Conservation (phyloP, 2,888 invertebrate species). For the Muscina levida region DNA sequence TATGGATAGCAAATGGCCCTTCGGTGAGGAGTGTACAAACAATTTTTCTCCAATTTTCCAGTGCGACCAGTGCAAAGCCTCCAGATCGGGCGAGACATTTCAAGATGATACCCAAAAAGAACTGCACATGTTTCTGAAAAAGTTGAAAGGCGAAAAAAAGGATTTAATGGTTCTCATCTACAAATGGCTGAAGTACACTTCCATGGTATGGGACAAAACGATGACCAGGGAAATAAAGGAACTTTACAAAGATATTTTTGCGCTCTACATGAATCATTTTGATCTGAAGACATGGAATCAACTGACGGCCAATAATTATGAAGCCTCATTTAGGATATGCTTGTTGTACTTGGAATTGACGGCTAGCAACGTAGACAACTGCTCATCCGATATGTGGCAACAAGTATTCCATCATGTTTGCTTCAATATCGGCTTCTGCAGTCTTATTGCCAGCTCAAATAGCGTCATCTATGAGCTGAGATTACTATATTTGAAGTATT, state of each 20-base stretch:
- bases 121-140: constrained; percentile 69
- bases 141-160: constrained; percentile 65
- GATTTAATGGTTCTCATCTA: constrained; percentile 71
- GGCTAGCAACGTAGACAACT: neutral
- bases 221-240: constrained; percentile 70
- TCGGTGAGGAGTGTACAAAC: constrained; percentile 53
- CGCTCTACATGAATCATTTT: constrained; percentile 69
- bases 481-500: constrained; percentile 55
- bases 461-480: constrained; percentile 49
- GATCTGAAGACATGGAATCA: constrained; percentile 47
- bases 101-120: constrained; percentile 67
- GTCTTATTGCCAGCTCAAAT: neutral
- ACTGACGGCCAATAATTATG: constrained; percentile 36
- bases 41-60: constrained; percentile 19
- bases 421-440: constrained; percentile 38
- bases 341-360: constrained; percentile 47
- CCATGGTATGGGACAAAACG: constrained; percentile 69
- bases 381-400: constrained; percentile 30
- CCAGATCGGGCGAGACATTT: constrained; percentile 67
- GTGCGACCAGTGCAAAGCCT: constrained; percentile 48
- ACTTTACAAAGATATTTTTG: constrained; percentile 70
- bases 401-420: constrained; percentile 48
- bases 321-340: constrained; percentile 39
- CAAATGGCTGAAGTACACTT: constrained; percentile 72
- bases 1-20: constrained; percentile 69